Conservation (phyloP, 92 coral and sea anemone genomes). For the Bergia puertoricense region DNA sequence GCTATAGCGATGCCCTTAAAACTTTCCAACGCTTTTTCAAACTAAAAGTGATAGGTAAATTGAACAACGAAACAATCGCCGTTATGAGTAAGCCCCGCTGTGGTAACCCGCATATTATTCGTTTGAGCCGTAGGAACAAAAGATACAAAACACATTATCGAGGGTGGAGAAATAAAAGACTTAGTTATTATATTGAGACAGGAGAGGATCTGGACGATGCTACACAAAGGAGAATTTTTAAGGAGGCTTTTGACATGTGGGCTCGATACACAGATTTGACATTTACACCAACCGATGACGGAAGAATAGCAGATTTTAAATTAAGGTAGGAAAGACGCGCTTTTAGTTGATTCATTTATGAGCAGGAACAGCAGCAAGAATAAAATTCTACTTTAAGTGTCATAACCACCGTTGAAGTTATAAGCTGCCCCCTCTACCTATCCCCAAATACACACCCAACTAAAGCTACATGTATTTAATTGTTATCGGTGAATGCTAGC, state of each 20-base stretch:
- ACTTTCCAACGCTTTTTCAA: conserved; percentile 8
- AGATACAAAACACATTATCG: background rate
- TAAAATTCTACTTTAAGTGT: too few relatives aligned
- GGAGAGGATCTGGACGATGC: background rate
- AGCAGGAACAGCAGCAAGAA: too few relatives aligned
- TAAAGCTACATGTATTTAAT: too few relatives aligned
- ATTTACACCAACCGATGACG: background rate
- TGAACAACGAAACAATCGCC: background rate
- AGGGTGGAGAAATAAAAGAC: background rate
- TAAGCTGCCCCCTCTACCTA: too few relatives aligned
- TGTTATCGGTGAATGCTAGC: too few relatives aligned
- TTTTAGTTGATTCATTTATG: too few relatives aligned
- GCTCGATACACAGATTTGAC: background rate
- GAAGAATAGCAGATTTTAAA: background rate
- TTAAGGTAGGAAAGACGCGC: background rate
- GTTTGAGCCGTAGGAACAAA: background rate
- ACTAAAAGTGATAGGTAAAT: background rate
- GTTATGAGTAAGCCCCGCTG: background rate
- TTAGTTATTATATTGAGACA: background rate
- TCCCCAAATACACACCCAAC: too few relatives aligned
- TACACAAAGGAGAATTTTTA: background rate
- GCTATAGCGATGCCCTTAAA: background rate
- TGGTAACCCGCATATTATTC: background rate
- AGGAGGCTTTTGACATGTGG: conserved; percentile 12
- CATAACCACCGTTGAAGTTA: too few relatives aligned